These are phyloP conservation scores for Salmo trutta DNA, from an alignment of 2,797 vertebrate genomes.

Conservation along the genomic window DNA sequence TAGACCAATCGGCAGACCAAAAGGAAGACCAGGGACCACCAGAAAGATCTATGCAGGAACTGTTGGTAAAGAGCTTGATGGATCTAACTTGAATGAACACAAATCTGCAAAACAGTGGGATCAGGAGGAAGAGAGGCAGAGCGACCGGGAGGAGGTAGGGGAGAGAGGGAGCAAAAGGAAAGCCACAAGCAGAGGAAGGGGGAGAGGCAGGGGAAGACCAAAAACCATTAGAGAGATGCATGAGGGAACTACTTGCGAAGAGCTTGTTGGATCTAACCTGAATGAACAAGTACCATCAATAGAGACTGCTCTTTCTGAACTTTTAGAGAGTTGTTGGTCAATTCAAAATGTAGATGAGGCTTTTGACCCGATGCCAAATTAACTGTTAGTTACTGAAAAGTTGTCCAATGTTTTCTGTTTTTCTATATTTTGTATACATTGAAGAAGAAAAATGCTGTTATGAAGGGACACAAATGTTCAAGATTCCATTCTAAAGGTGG, in stretches of 20 bases:
- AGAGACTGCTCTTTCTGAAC: not conserved
- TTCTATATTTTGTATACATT: not conserved
- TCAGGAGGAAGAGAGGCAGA: too few species aligned
- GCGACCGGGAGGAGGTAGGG: too few species aligned
- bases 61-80: too few species aligned
- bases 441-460: not conserved
- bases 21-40: not conserved
- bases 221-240: not conserved
- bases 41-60: too few species aligned
- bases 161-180: not conserved
- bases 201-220: not conserved
- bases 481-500: too few species aligned
- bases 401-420: not conserved
- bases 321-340: not conserved
- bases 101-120: too few species aligned
- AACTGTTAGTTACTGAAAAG: not conserved
- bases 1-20: conserved; percentile 2
- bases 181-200: not conserved
- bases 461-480: not conserved
- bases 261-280: not conserved
- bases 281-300: not conserved
- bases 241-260: not conserved
- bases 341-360: not conserved
- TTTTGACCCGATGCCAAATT: not conserved
- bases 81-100: too few species aligned